Evolutionary conservation across 2,797 vertebrate genomes (phyloP).

Genomic region (Antennarius maculatus): DNA sequence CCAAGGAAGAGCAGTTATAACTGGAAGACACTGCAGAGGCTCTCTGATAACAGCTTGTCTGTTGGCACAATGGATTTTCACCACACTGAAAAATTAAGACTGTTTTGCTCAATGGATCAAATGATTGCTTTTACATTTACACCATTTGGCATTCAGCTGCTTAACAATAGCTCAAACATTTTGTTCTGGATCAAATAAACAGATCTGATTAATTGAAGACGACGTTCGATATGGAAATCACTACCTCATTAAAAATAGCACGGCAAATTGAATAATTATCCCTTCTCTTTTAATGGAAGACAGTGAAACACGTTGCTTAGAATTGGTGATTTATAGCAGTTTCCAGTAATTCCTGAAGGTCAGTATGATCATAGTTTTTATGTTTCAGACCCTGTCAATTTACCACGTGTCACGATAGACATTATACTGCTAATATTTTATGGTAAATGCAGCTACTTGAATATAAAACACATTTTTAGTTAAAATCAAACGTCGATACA

Average conservation of each 20-base stretch:
- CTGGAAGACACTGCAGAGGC: slow-evolving; percentile 58
- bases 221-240: neutral
- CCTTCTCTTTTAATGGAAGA: slow-evolving; percentile 12
- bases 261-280: neutral
- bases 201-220: neutral
- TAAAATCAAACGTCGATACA: slow-evolving; percentile 45
- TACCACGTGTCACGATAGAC: slow-evolving; percentile 48
- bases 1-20: slow-evolving; percentile 67
- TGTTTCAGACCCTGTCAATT: slow-evolving; percentile 31
- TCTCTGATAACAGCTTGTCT: slow-evolving; percentile 65
- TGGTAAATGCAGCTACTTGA: slow-evolving; percentile 40
- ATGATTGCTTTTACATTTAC: slow-evolving; percentile 39
- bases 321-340: neutral
- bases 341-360: slow-evolving; percentile 54
- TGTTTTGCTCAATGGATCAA: slow-evolving; percentile 43
- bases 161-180: neutral
- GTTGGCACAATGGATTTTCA: slow-evolving; percentile 48
- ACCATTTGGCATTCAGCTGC: slow-evolving; percentile 20
- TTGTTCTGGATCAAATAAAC: neutral
- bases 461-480: slow-evolving; percentile 59
- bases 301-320: neutral
- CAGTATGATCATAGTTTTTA: slow-evolving; percentile 21
- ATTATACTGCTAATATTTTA: slow-evolving; percentile 47
- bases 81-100: slow-evolving; percentile 37
- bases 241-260: neutral